Evolutionary conservation across 2,797 vertebrate species (phyloP).

Genomic region (Champsocephalus gunnari): DNA sequence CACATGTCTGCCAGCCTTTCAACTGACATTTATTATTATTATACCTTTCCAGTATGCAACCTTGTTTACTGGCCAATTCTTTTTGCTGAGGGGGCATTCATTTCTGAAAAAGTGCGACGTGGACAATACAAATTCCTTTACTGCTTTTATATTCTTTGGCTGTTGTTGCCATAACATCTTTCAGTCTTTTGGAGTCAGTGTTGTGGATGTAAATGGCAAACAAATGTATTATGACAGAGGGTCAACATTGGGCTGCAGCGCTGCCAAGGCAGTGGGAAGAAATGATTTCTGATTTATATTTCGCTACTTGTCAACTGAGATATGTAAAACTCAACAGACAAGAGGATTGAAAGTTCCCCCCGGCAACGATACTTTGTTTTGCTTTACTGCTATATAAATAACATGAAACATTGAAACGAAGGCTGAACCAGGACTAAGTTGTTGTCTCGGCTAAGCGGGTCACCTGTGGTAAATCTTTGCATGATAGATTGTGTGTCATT

Average conservation of each 20-base stretch:
- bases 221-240: constrained; percentile 77
- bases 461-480: constrained; percentile 74
- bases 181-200: constrained; percentile 37
- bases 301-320: constrained; percentile 70
- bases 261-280: constrained; percentile 60
- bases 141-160: constrained; percentile 56
- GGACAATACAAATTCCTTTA: constrained; percentile 1
- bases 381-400: constrained; percentile 69
- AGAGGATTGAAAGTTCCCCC: constrained; percentile 66
- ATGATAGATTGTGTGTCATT: constrained; percentile 79
- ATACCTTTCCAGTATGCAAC: constrained; percentile 7
- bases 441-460: constrained; percentile 69
- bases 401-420: constrained; percentile 75
- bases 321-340: constrained; percentile 68
- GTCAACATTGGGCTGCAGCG: constrained; percentile 62
- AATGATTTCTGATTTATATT: constrained; percentile 77
- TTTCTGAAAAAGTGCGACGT: constrained; percentile 4
- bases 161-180: constrained; percentile 34
- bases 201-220: constrained; percentile 73
- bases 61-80: constrained; percentile 10
- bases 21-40: constrained; percentile 36
- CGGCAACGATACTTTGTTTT: constrained; percentile 59
- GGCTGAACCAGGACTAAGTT: constrained; percentile 52
- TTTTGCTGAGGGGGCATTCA: constrained; percentile 14
- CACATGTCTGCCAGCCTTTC: constrained; percentile 31